These are phyloP conservation scores for Urocynchramus pylzowi DNA, from an alignment of 2,113 vertebrate genomes.

Conservation along the genomic window DNA sequence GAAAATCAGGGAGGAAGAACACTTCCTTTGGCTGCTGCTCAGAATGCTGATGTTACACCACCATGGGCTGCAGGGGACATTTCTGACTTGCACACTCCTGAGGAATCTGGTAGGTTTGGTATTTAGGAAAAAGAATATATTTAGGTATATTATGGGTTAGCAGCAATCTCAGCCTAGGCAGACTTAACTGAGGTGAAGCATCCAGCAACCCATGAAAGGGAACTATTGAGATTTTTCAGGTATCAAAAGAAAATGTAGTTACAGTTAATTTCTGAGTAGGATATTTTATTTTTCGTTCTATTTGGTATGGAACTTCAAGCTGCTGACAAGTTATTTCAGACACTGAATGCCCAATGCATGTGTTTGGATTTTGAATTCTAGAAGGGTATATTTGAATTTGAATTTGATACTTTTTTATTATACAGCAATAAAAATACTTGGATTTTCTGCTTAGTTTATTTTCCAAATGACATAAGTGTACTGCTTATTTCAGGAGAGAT, in stretches of 20 bases:
- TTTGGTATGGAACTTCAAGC: neutral
- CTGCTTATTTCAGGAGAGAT: conserved; percentile 76
- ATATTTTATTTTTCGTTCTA: neutral
- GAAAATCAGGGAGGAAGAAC: conserved; percentile 13
- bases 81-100: conserved; percentile 81
- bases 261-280: neutral
- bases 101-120: conserved; percentile 76
- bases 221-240: neutral
- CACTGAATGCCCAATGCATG: neutral
- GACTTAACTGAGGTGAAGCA: neutral
- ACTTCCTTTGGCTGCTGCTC: neutral
- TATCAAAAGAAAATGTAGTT: neutral
- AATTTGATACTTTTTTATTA: neutral
- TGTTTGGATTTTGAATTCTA: neutral
- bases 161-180: neutral
- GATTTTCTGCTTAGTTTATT: neutral
- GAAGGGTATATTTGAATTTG: neutral
- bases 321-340: neutral
- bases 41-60: conserved; percentile 7
- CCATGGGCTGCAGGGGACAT: conserved; percentile 17
- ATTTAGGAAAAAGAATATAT: neutral
- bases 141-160: neutral
- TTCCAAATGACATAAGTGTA: neutral
- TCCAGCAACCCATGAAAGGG: neutral
- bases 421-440: neutral